These are phyloP conservation scores for Masnerella sp. DNA, from an alignment of 2,888 invertebrate genomes.

Conservation along the genomic window DNA sequence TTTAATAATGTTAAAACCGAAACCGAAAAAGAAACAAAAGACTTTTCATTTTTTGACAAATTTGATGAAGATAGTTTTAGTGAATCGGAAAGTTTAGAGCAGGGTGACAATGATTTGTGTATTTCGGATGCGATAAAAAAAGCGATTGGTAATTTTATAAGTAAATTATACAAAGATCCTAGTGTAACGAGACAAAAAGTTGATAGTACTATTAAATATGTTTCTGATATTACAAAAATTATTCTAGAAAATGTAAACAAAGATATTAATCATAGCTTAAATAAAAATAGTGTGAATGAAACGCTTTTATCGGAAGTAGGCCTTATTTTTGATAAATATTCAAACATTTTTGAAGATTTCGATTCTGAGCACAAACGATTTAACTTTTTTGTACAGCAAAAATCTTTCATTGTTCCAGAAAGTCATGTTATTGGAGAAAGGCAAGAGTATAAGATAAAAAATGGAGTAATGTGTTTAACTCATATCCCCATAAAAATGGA, in stretches of 20 bases:
- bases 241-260: not conserved
- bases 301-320: too few species aligned
- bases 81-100: too few species aligned
- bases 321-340: not conserved
- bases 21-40: too few species aligned
- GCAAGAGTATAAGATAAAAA: not conserved
- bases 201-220: constrained; percentile 1
- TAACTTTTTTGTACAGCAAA: not conserved
- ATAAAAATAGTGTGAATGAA: too few species aligned
- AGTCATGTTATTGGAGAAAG: not conserved
- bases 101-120: not conserved
- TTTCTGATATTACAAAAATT: not conserved
- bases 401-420: not conserved
- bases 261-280: too few species aligned
- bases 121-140: not conserved
- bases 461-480: not conserved
- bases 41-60: too few species aligned
- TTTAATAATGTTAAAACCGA: too few species aligned
- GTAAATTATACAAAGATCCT: constrained; percentile 3
- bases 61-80: not conserved
- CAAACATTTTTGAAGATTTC: not conserved
- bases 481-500: constrained; percentile 1
- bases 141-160: not conserved
- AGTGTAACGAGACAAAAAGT: constrained; percentile 14
- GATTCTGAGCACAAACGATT: constrained; percentile 9